Evolutionary conservation across 2,797 vertebrate species (phyloP).

Genomic region (Phalloptychus januarius): DNA sequence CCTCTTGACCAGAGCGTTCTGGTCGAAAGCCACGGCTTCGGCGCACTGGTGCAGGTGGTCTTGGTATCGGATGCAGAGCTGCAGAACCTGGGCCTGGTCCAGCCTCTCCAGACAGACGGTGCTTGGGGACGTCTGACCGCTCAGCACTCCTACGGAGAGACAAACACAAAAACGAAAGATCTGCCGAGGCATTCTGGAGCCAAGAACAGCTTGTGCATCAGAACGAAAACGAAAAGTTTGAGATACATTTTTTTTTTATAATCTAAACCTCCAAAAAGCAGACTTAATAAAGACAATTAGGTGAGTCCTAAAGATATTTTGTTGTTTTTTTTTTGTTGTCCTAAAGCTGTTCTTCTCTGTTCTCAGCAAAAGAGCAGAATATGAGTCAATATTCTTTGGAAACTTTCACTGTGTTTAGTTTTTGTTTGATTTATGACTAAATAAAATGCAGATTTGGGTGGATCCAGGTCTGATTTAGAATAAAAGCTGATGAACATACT

Average conservation of each 20-base stretch:
- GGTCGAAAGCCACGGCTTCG: conserved; percentile 95
- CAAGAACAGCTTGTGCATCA: conserved; percentile 7
- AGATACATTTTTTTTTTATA: neutral
- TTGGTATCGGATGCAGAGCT: conserved; percentile 94
- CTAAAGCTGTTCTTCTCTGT: no score
- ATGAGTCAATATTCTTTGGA: no score
- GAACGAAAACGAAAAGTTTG: neutral
- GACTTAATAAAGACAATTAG: neutral
- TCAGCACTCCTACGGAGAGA: conserved; percentile 86
- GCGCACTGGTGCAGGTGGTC: conserved; percentile 97
- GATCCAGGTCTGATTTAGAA: no score
- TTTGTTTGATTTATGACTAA: no score
- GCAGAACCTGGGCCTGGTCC: conserved; percentile 91
- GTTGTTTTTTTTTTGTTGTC: no score
- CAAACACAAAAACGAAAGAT: neutral
- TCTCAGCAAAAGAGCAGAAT: no score
- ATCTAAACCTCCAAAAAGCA: neutral
- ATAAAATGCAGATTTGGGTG: no score
- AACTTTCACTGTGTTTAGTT: no score
- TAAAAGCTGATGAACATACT: no score
- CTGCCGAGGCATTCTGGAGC: neutral
- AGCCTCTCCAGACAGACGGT: conserved; percentile 90
- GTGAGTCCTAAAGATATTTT: neutral
- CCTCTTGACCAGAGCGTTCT: conserved; percentile 94
- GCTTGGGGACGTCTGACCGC: conserved; percentile 92